Evolutionary conservation across 2,888 invertebrate species (phyloP), one percentile per base, ranked within the genome.

Genomic region (Electrophaes corylata): DNA sequence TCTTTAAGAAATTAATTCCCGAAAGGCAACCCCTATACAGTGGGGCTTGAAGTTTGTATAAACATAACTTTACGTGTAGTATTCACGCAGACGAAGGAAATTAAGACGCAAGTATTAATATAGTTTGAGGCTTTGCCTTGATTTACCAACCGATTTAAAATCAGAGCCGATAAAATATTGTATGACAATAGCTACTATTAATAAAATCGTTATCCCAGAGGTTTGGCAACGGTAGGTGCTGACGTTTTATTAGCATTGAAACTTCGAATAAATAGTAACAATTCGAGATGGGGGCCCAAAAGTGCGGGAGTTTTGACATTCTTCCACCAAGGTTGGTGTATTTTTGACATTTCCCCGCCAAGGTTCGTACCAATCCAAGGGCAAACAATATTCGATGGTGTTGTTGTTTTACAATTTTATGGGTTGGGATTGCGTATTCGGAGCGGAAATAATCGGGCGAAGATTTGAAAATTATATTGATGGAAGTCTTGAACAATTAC

Each of bases 201-300:
- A 60, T 64, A 66, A 64, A 62, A 46, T 40, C 4, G 20, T 48
- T 52, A 40, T 40, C 20, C 18, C 39, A 35, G 47, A 41, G 54
- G 56, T 57, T 66, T 66, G 64, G 64, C 66, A 64, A 33, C 51
- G 39, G 19, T 31, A 29, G 40, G 33, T 49, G 47, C 53, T 51
- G 46, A 44, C 59, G 10, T 37, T 6, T n/a, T n/a, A n/a, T n/a
- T 14, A 14, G 5, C 26, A 26, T 26, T 26, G 26, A 29, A 10
- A 29, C 26, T 29, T 2, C n/a, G 14, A 48, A 41, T 35, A 31
- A 11, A 10, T 20, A 37, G 16, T 11, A 18, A 20, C 14, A 40
- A 29, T 33, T 20, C 1, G 20, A 41, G 37, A 51, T 3, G 11
- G 44, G 44, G 44, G 26, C 26, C 19, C n/a, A 11, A 23, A 16